Base-by-base conservation (phyloP, 2,113 vertebrate genomes). In the Okapia johnstoni region DNA sequence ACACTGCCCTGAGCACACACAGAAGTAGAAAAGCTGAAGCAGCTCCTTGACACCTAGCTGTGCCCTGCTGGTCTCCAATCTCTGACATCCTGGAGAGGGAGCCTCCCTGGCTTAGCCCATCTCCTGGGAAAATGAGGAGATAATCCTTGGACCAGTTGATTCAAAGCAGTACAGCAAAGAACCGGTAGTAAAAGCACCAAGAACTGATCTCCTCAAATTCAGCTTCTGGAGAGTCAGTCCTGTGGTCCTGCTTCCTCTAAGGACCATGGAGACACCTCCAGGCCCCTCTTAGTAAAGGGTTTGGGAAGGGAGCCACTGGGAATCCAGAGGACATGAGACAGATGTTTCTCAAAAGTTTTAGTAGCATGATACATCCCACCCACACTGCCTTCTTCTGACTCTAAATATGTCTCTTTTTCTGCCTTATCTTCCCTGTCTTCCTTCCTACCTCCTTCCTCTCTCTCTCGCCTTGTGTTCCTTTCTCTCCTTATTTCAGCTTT, bases 401-500 rank as follows among this genome's bases (percentile, higher is more conserved):
- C 52, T 26, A 33, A 63, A 30, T 30, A 16, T 7, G n/a, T 21
- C 60, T 70, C 60, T 91, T 90, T 54, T 63, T 28, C 40, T 28
- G 63, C 11, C 50, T 15, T 54, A 26, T 57, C 28, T 6, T 25
- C 23, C 12, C 17, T 19, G 16, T 28, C 23, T 36, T 5, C 19
- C 23, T 73, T 70, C 30, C 76, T 73, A 57, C 14, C 15, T 30
- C 46, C 46, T 46, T 81, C 2, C 48, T 36, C n/a, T 46, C 30
- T 26, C 5, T 57, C n/a, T 70, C 43, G 8, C 80, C 40, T 12
- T 23, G 16, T 66, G 40, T 81, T 16, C 52, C 36, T 87, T 81
- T 87, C 60, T 58, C 66, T 19, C 48, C 19, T 57, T 66, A n/a
- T 43, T 77, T 40, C 90, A 81, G 87, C 36, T 91, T 95, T 23